Evolutionary conservation across 2,888 invertebrate species (phyloP), one percentile per base, ranked within the genome.

Genomic region (Lithophane socia): DNA sequence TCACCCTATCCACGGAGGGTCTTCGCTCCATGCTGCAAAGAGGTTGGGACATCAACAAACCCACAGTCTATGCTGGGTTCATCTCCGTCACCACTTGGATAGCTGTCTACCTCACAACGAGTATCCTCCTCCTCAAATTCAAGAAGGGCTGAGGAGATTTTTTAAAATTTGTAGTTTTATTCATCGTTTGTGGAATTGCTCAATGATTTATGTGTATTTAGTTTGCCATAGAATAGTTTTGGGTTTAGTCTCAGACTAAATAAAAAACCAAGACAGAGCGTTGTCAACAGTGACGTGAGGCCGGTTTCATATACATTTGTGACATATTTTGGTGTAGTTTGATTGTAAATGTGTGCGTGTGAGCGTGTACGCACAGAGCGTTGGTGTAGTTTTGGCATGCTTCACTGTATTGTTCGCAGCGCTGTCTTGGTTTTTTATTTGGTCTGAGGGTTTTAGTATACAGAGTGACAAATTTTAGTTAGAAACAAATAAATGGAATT

Each of bases 1-100:
- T 99, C 29, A 99, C 99, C 0, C 98, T 98, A 88, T 98, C 99
- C 0, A 99, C 99, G 0, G 99, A 99, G 89, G 98, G 99, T 3
- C 96, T 99, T 84, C 97, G 99, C n/a, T 98, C 98, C 4, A 98
- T 99, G 92, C 94, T 99, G 58, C 98, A 98, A 70, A 97, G 98
- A 87, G 99, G 99, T 1, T 99, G 99, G 99, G 94, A 96, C 8
- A 97, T 99, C 12, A 90, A 95, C 0, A 96, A 97, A 65, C 97
- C 98, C 0, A 96, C 97, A 0, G 99, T 99, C 3, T 99, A 98
- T 94, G 96, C 97, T 29, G 99, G 99, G 0, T 99, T 98, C 92
- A 94, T 98, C 2, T 98, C 98, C 3, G 98, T 98, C 0, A 93
- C 97, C 0, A 92, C 97, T 8, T 99, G 99, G 99, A 98, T 98